Base-by-base conservation (phyloP, 2,888 invertebrate genomes). In the Latrodectus elegans region DNA sequence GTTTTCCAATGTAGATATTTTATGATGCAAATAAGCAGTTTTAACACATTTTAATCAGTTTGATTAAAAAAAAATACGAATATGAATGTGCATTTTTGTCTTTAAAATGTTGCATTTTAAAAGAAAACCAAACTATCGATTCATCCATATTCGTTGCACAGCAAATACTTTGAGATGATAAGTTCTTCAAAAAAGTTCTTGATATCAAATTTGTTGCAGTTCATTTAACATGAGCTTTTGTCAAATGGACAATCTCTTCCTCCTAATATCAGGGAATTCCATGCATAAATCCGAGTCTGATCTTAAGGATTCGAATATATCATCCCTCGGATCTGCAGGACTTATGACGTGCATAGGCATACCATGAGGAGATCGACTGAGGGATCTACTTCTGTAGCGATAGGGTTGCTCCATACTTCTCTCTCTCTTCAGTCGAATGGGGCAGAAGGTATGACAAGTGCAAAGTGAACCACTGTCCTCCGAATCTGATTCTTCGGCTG, bases 401-500 rank as follows among this genome's bases (percentile, higher is more conserved):
- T 81, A 81, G 11, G 89, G 89, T 15, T 89, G 81, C 8, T 90
- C 89, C 12, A 82, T 83, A 49, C 84, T 76, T 60, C 75, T 80
- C 22, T 94, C 92, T 8, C 95, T 95, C 89, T 96, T 94, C 52
- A 64, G 26, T 11, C 83, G 53, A 6, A 83, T 38, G 22, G 83
- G 89, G 17, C 79, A 82, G 49, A 83, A 71, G 14, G 84, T 67
- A 60, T 96, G 96, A 92, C 96, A 97, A 8, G 96, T 96, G 91
- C 96, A 96, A 9, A 96, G 95, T 15, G 96, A 96, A 75, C 94
- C 95, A 86, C 95, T 84, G 15, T 89, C 89, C 52, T 89, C 90
- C 14, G 74, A 88, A 71, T 91, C 91, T 17, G 91, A 90, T 38
- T 91, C 90, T 9, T 90, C 90, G 4, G 60, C 14, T 0, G 90